Base-by-base conservation (phyloP, 2,113 vertebrate genomes). In the Turnix velox region DNA sequence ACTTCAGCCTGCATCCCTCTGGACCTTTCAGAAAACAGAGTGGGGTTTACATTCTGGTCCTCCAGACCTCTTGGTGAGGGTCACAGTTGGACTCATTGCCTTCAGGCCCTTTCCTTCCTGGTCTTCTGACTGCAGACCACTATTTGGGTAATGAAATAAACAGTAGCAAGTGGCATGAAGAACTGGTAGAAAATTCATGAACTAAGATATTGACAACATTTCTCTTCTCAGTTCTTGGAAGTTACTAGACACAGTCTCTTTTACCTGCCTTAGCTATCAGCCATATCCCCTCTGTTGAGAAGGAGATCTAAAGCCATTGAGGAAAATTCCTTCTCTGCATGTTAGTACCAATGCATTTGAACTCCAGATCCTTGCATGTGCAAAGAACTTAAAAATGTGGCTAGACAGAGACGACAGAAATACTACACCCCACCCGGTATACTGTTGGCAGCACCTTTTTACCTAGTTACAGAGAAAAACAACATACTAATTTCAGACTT, bases 321-420 rank as follows among this genome's bases (percentile, higher is more conserved):
- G 22, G 57, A 82, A 78, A 87, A 79, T 52, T 84, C 43, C 15
- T 78, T 75, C 52, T 67, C 40, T 39, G 25, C 18, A 25, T 2
- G 8, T 42, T 68, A 68, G 40, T 13, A 78, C 27, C 30, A 75
- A 82, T 17, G n/a, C 55, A 0, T 85, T 59, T 1, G 3, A 87
- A 59, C 20, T 54, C 59, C 27, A 72, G 78, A 54, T 24, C 30
- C 35, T 79, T 78, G 33, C 28, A 72, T 77, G 31, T 28, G 7
- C 45, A 43, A 83, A 61, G n/a, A 90, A 58, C n/a, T 33, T 65
- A 48, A 86, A 93, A 82, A 88, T 49, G 22, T 57, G 23, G 54
- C 33, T 61, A 79, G 79, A 58, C 25, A 46, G 82, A 84, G 48
- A 73, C 51, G 51, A 74, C 77, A 84, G 77, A 91, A 95, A 93